Percentiles rank a stretch among this genome's conserved stretches.
phyloP scores from a whole-genome alignment of 2,797 vertebrate genomes.

The Agapornis canus region DNA sequence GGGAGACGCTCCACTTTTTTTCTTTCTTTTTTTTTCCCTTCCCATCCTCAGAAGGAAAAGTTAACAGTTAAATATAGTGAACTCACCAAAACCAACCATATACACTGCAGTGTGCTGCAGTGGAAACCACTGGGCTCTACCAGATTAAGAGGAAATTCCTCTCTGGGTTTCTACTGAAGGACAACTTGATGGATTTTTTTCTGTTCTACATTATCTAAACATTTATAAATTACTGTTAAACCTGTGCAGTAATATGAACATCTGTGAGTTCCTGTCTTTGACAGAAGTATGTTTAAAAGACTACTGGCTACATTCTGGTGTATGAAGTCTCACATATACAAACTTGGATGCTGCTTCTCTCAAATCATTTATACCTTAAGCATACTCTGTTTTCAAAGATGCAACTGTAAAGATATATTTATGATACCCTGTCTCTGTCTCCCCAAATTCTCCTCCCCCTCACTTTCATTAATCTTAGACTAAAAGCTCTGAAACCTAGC shows the following conservation, averaged over 20 bases:
- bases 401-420: neutral
- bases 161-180: neutral
- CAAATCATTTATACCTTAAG: neutral
- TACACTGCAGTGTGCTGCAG: neutral
- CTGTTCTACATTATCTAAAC: neutral
- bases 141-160: neutral
- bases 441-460: neutral
- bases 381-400: neutral
- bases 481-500: neutral
- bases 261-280: neutral
- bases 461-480: neutral
- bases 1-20: neutral
- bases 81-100: neutral
- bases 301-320: neutral
- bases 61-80: neutral
- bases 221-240: neutral
- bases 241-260: neutral
- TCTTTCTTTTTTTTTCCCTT: accelerated
- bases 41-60: neutral
- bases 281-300: neutral
- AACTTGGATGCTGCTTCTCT: neutral
- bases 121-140: neutral
- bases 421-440: neutral
- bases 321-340: neutral
- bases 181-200: neutral